Conservation (phyloP, 2,888 invertebrate species). For the Automeris io region DNA sequence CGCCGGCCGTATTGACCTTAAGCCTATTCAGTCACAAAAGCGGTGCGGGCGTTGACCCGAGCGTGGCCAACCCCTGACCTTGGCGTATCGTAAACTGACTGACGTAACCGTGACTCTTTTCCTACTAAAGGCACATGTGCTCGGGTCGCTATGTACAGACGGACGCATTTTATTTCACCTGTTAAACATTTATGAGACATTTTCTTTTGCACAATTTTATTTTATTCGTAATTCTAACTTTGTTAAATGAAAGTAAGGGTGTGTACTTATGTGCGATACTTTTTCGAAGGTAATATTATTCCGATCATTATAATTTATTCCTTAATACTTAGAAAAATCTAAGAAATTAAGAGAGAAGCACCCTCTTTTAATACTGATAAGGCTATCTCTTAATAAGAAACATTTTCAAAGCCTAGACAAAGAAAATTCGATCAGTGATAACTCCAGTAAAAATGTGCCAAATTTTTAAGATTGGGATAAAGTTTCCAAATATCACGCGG, state of each 20-base stretch:
- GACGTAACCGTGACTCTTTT: slow-evolving; percentile 64
- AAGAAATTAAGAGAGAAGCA: too few relatives aligned
- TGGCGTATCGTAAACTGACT: slow-evolving; percentile 69
- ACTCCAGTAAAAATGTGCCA: too few relatives aligned
- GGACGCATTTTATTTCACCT: slow-evolving; percentile 4
- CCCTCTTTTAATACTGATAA: too few relatives aligned
- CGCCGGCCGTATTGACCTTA: slow-evolving; percentile 40
- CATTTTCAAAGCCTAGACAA: too few relatives aligned
- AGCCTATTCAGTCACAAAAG: slow-evolving; percentile 63
- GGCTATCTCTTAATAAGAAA: too few relatives aligned
- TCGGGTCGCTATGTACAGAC: slow-evolving; percentile 5
- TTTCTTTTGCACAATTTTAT: slow-evolving; percentile 2
- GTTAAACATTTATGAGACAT: slow-evolving; percentile 1
- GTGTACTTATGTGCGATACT: too few relatives aligned
- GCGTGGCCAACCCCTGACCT: slow-evolving; percentile 73
- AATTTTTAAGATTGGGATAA: too few relatives aligned
- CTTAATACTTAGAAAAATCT: too few relatives aligned
- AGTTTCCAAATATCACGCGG: too few relatives aligned
- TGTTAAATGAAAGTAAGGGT: not conserved
- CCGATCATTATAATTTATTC: too few relatives aligned
- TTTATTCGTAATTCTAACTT: not conserved
- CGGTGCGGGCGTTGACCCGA: slow-evolving; percentile 67
- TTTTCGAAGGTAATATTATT: too few relatives aligned
- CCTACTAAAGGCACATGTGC: slow-evolving; percentile 40
- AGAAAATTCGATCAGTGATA: too few relatives aligned